Conservation (phyloP, 2,113 vertebrate species). For the Planiliza haematocheilus region DNA sequence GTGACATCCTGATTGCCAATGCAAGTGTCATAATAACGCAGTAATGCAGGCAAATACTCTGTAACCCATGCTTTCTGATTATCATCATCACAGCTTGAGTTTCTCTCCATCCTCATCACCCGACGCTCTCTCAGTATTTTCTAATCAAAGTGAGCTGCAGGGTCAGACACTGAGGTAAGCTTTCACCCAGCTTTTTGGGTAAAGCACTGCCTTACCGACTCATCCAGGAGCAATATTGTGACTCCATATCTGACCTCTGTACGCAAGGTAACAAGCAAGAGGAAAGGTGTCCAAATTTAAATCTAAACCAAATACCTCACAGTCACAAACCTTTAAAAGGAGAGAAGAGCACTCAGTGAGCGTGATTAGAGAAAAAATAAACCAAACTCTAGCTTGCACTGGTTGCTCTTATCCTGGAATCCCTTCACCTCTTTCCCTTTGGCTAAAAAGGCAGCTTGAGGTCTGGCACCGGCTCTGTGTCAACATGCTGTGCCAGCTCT, state of each 20-base stretch:
- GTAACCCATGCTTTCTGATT: too few relatives aligned
- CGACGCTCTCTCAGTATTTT: conserved; percentile 24
- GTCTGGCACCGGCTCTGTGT: conserved; percentile 77
- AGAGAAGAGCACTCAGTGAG: conserved; percentile 38
- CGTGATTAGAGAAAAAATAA: conserved; percentile 47
- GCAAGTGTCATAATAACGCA: too few relatives aligned
- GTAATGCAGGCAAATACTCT: too few relatives aligned
- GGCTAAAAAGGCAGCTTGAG: conserved; percentile 71
- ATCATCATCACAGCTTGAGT: too few relatives aligned
- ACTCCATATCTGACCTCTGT: conserved; percentile 21
- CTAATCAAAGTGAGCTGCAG: conserved; percentile 19
- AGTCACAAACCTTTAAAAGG: conserved; percentile 20
- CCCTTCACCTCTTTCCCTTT: conserved; percentile 62
- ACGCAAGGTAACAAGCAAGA: conserved; percentile 15
- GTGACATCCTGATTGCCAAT: too few relatives aligned
- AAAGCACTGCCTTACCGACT: conserved; percentile 40
- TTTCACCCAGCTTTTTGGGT: conserved; percentile 20
- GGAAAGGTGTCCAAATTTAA: conserved; percentile 1
- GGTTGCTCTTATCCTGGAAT: conserved; percentile 66
- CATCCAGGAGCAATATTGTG: conserved; percentile 25
- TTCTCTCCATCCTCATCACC: not conserved
- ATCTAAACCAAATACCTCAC: conserved; percentile 40
- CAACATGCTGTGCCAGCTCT: conserved; percentile 78
- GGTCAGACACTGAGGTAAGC: conserved; percentile 7
- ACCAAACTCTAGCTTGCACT: conserved; percentile 38